These are phyloP conservation scores for Coecobrya sp. DNA, from an alignment of 2,888 invertebrate genomes.

Conservation along the genomic window DNA sequence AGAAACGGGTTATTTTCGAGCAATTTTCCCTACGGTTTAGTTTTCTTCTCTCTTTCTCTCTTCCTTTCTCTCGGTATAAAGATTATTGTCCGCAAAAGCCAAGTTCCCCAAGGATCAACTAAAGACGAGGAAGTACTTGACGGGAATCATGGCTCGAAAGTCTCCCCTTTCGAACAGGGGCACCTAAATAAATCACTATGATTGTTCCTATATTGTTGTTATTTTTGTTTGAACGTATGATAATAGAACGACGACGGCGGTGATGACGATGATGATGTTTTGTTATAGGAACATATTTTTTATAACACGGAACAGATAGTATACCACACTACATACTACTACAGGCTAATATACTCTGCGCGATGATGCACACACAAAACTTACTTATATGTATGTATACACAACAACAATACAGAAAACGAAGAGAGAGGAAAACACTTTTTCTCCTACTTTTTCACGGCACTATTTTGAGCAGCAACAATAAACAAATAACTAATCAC, in stretches of 20 bases:
- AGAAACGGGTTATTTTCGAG: neutral
- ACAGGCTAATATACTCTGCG: conserved; percentile 8
- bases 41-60: neutral
- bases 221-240: conserved; percentile 46
- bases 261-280: conserved; percentile 50
- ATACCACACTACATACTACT: neutral
- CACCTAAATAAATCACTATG: neutral
- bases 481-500: conserved; percentile 31
- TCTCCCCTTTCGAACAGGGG: conserved; percentile 18
- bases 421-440: conserved; percentile 34
- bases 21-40: neutral
- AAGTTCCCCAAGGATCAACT: conserved; percentile 57
- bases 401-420: conserved; percentile 50
- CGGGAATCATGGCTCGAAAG: conserved; percentile 46
- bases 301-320: conserved; percentile 42
- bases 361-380: conserved; percentile 57
- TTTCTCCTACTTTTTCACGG: conserved; percentile 39
- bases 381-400: conserved; percentile 61
- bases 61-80: neutral
- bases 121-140: conserved; percentile 70
- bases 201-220: conserved; percentile 9
- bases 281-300: neutral
- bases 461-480: conserved; percentile 74
- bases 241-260: conserved; percentile 40
- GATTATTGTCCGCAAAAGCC: conserved; percentile 49